A percentile compares a stretch with the other conserved stretches of the same genome.
Conservation (phyloP, 2,797 vertebrate genomes). For the Alcedo atthis region DNA sequence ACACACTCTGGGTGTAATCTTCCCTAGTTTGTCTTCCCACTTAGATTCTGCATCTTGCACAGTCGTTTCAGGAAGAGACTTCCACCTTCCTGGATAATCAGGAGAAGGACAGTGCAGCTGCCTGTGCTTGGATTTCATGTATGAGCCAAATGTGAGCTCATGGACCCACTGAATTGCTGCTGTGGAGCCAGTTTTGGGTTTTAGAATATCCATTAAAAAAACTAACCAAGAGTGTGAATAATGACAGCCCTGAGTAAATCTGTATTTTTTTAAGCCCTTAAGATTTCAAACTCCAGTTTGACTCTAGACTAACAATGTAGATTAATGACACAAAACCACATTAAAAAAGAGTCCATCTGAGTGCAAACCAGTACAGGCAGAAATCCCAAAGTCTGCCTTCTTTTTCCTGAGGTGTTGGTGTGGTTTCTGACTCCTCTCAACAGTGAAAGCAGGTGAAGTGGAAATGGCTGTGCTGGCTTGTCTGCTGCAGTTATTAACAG, state of each 20-base stretch:
- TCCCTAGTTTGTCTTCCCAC: neutral
- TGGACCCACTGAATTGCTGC: neutral
- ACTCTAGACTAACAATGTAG: neutral
- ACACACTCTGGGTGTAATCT: neutral
- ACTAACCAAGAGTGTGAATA: neutral
- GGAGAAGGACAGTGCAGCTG: neutral
- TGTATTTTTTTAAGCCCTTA: neutral
- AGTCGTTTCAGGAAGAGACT: neutral
- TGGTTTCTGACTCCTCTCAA: conserved; percentile 22
- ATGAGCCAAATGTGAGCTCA: neutral
- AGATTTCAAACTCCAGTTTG: neutral
- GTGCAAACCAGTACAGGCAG: neutral
- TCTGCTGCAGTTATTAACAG: conserved; percentile 40
- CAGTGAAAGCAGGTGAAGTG: conserved; percentile 13
- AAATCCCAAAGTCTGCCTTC: neutral
- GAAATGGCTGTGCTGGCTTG: conserved; percentile 47
- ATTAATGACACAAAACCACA: neutral
- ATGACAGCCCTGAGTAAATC: neutral
- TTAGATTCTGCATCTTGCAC: neutral
- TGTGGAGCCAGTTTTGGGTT: neutral
- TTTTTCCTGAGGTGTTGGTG: neutral
- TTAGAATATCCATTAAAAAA: neutral
- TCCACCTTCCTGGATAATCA: neutral
- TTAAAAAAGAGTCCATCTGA: neutral
- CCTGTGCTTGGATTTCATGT: neutral